Base-by-base conservation (phyloP, 2,113 vertebrate genomes). In the Toxostoma redivivum region DNA sequence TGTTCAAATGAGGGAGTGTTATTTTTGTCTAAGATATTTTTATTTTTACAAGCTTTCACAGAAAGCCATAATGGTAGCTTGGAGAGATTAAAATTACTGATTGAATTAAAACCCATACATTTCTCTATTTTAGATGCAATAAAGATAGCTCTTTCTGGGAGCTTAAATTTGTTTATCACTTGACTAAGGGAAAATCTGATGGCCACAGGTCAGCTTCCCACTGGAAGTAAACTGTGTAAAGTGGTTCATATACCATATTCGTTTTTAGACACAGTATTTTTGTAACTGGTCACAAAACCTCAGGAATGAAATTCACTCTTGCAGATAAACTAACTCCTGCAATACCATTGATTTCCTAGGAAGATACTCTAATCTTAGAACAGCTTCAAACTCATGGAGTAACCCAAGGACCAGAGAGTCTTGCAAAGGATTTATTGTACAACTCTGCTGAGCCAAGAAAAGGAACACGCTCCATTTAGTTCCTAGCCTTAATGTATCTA, bases 11-110 rank as follows among this genome's bases (percentile, higher is more conserved):
- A 93, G 66, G 57, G 51, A 94, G 60, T 70, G 88, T 83, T 93
- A 93, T 94, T 97, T 95, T 95, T 13, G 7, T 77, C 62, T 33
- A 60, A 80, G 85, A 88, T 93, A 88, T 93, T 97, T 97, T 93
- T 94, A 65, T 57, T 93, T 95, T 85, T 76, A 51, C 73, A 93
- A 61, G 78, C 90, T 95, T 95, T 90, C 78, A 90, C 65, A 72
- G 92, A 96, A 92, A 92, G 50, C 71, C 70, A 47, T 85, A 88
- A 81, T 38, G 71, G 62, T 69, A 80, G 53, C 66, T 88, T 80
- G 30, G 79, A 72, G 58, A 70, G 54, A 31, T 3, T 81, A 70
- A 74, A 91, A 54, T 56, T 72, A 50, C 81, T 57, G 58, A 93
- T 90, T 53, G 69, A 92, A 76, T 82, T 62, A 74, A 91, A 76